Conservation (phyloP, 2,888 invertebrate genomes). For the Horisme vitalbata region DNA sequence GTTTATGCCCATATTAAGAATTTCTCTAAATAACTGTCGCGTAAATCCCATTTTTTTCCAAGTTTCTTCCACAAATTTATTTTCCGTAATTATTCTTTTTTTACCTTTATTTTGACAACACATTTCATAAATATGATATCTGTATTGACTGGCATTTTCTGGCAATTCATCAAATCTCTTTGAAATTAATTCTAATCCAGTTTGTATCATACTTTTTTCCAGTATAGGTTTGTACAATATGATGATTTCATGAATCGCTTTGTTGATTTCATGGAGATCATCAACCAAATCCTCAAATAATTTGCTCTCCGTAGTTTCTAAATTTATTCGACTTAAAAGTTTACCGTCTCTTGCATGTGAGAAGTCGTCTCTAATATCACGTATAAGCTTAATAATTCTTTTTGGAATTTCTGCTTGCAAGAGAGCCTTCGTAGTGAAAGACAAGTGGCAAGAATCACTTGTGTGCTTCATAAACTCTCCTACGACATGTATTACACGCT, state of each 20-base stretch:
- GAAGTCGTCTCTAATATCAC: conserved; percentile 8
- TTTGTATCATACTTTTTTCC: conserved; percentile 7
- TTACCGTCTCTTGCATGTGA: conserved; percentile 8
- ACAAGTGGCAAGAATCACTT: conserved; percentile 9
- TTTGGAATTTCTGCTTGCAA: conserved; percentile 9
- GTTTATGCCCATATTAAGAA: not conserved
- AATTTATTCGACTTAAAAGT: conserved; percentile 1
- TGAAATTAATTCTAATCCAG: not conserved
- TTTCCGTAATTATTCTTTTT: not conserved
- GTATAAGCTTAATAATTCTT: not conserved
- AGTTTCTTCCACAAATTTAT: too few relatives aligned
- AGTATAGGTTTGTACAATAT: conserved; percentile 7
- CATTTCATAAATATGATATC: too few relatives aligned
- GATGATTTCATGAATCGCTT: conserved; percentile 7
- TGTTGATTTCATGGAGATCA: conserved; percentile 3
- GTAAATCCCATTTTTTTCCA: not conserved
- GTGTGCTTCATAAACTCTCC: conserved; percentile 11
- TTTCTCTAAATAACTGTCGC: not conserved
- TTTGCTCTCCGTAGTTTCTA: conserved; percentile 2
- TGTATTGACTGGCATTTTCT: not conserved
- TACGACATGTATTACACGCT: conserved; percentile 8
- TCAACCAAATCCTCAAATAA: conserved; percentile 4
- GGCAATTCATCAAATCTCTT: too few relatives aligned
- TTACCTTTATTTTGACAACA: too few relatives aligned
- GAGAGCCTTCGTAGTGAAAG: conserved; percentile 6